Evolutionary conservation across 2,113 vertebrate genomes (phyloP), one percentile per base, ranked within the genome.

Genomic region (Xyrauchen texanus): DNA sequence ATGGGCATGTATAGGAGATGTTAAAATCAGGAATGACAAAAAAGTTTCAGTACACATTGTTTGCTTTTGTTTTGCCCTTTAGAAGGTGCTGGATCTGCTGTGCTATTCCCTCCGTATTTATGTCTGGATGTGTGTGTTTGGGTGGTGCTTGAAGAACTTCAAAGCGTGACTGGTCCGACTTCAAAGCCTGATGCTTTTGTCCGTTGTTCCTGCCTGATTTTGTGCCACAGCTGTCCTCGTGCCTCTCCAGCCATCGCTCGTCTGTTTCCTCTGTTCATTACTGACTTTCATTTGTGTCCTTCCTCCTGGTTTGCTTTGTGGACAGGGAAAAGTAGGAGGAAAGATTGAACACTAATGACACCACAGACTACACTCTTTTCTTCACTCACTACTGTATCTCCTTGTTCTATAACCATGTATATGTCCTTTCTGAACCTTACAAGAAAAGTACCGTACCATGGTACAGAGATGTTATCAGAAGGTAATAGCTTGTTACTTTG

Each of bases 91-190:
- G 62, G 15, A 63, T 47, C 13, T 63, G 53, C 46, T 55, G 66
- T 51, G 45, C 61, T 76, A 79, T 52, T 53, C 34, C 66, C 66
- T 70, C 66, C n/a, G 51, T 58, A 79, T 75, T 79, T 75, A 65
- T 75, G 13, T 69, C 45, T 60, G 44, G 5, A 6, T 34, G 21
- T 34, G 21, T 34, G 64, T 5, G 73, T 78, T 72, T 42, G 67
- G 65, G 58, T 55, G 52, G 11, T 58, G 62, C 68, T 55, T 49
- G 42, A 49, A 65, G 11, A 42, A 78, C 69, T 74, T 78, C 76
- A 82, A 82, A 78, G 81, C 60, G 63, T 51, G 64, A 81, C 80
- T 81, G 74, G 67, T 44, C 47, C 13, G n/a, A 68, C 81, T 78
- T 82, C 76, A 82, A 68, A 82, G 76, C 61, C 12, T 4, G 5